Percentiles rank a stretch among this genome's conserved stretches.
Evolutionary conservation across 2,888 invertebrate species (phyloP).

Genomic region (Morpho helenor): DNA sequence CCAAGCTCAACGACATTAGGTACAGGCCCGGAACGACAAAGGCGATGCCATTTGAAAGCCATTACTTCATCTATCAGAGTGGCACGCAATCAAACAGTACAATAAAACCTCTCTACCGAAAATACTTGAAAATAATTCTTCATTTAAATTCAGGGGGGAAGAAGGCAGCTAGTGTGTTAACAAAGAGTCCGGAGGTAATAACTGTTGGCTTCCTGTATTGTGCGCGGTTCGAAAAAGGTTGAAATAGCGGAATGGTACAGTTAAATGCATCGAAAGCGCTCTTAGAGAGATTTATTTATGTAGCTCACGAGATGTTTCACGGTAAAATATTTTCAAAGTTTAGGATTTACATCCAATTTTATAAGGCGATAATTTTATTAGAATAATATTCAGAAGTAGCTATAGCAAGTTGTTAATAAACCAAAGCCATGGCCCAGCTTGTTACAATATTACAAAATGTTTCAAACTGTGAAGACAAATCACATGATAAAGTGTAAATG

Average conservation of each 20-base stretch:
- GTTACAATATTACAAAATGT: no score
- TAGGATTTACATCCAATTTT: no score
- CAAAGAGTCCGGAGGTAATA: constrained; percentile 61
- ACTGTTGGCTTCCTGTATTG: constrained; percentile 45
- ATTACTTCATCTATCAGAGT: constrained; percentile 74
- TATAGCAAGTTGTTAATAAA: no score
- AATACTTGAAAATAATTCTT: constrained; percentile 78
- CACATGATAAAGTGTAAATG: no score
- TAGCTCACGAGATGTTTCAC: constrained; percentile 28
- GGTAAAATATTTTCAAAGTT: constrained; percentile 8
- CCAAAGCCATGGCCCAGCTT: no score
- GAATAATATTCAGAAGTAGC: no score
- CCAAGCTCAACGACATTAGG: constrained; percentile 56
- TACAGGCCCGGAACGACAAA: constrained; percentile 56
- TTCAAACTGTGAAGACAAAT: no score
- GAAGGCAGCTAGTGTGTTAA: constrained; percentile 48
- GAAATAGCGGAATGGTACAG: constrained; percentile 51
- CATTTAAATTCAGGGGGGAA: constrained; percentile 76
- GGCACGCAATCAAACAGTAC: constrained; percentile 79
- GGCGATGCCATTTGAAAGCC: constrained; percentile 61
- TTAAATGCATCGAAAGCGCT: constrained; percentile 42
- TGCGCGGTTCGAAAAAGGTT: constrained; percentile 51
- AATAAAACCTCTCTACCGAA: constrained; percentile 76
- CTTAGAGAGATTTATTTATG: constrained; percentile 51
- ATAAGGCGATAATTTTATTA: no score